Percentiles rank a stretch among this genome's conserved stretches.
Evolutionary conservation across 2,113 vertebrate species (phyloP).

Genomic region (Erinaceus europaeus): DNA sequence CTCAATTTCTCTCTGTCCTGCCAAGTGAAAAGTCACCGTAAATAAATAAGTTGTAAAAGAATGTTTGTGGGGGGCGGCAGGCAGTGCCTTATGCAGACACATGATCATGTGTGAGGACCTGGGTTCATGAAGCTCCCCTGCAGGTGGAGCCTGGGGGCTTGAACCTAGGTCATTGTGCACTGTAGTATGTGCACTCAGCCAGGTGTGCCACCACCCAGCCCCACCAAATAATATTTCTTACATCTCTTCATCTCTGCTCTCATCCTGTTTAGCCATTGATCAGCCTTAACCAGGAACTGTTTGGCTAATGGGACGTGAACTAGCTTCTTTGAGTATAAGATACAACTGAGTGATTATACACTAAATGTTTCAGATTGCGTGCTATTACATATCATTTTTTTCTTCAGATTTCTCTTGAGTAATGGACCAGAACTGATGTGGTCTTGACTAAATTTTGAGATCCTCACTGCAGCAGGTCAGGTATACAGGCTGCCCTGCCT

Average conservation of each 20-base stretch:
- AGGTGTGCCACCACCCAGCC: too few relatives aligned
- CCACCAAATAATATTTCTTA: too few relatives aligned
- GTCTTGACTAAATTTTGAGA: neutral
- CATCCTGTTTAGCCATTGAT: neutral
- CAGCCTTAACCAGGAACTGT: neutral
- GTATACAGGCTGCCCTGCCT: neutral
- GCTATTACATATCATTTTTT: neutral
- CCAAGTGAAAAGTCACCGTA: too few relatives aligned
- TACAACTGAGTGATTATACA: neutral
- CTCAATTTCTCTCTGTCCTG: too few relatives aligned
- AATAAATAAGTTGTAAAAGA: too few relatives aligned
- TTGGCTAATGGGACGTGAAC: neutral
- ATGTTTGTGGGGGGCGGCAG: too few relatives aligned
- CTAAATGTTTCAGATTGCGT: neutral
- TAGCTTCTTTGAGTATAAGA: conserved; percentile 6
- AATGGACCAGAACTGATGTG: neutral
- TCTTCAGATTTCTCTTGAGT: neutral
- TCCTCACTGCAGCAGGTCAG: neutral
- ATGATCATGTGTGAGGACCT: too few relatives aligned
- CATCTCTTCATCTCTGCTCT: neutral
- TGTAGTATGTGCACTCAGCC: too few relatives aligned
- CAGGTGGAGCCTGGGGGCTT: too few relatives aligned
- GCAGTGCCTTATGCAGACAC: too few relatives aligned
- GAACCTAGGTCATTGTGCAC: too few relatives aligned
- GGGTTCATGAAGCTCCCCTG: too few relatives aligned